phyloP scores from a whole-genome alignment of 2,113 vertebrate genomes.

The rabbit (Oryctolagus cuniculus) region DNA sequence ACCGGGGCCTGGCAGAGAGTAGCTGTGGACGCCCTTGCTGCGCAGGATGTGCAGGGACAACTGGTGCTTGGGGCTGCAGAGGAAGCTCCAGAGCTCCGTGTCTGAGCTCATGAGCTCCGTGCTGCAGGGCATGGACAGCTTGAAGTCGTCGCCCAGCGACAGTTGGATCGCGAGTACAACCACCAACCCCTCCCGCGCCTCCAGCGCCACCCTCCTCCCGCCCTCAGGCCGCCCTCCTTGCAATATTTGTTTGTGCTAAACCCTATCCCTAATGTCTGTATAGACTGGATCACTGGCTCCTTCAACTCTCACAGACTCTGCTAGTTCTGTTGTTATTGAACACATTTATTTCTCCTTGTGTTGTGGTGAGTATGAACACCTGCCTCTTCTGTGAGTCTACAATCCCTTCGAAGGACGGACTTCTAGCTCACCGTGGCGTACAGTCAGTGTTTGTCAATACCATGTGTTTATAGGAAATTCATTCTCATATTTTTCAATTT shows the following conservation, averaged over 20 bases:
- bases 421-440: not conserved
- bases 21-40: conserved; percentile 90
- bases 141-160: conserved; percentile 89
- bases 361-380: not conserved
- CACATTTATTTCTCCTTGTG: not conserved
- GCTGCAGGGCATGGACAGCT: conserved; percentile 90
- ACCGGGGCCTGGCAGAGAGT: conserved; percentile 89
- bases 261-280: not conserved
- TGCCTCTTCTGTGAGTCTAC: not conserved
- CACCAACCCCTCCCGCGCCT: conserved; percentile 86
- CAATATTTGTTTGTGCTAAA: not conserved
- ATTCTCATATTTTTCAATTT: conserved; percentile 20
- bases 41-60: conserved; percentile 91
- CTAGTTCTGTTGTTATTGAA: not conserved
- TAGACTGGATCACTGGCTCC: not conserved
- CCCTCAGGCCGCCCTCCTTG: conserved; percentile 12
- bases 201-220: conserved; percentile 53
- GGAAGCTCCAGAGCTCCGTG: conserved; percentile 91
- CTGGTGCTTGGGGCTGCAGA: conserved; percentile 91
- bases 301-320: not conserved
- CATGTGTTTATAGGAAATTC: not conserved
- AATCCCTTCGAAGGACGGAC: not conserved
- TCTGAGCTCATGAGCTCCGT: too few relatives aligned
- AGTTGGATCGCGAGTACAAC: conserved; percentile 89
- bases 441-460: not conserved